These are phyloP conservation scores for Panagrolaimus sp. DNA, from an alignment of 1,140 invertebrate genomes.

Conservation along the genomic window DNA sequence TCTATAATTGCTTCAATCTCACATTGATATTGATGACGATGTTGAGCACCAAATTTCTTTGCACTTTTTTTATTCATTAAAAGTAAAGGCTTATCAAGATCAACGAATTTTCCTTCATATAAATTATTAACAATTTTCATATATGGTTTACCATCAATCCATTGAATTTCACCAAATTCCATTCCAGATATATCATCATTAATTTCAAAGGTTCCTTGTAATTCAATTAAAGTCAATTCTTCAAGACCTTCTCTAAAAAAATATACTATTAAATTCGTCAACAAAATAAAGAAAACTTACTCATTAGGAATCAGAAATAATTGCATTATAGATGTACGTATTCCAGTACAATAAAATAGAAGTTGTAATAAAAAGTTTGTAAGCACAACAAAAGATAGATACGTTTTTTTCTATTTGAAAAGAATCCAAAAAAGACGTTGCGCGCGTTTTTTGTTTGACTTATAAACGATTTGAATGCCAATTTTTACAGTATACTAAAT, in stretches of 20 bases:
- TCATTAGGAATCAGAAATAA: no score
- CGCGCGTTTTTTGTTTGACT: no score
- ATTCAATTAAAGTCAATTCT: neutral
- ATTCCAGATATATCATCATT: neutral
- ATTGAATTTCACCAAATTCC: conserved; percentile 1
- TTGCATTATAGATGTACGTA: no score
- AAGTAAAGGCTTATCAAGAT: neutral
- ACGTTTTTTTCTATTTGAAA: no score
- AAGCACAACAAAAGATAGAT: no score
- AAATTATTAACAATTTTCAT: neutral
- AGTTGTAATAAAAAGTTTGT: no score
- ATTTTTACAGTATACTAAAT: no score
- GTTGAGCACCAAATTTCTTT: neutral
- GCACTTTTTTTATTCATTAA: neutral
- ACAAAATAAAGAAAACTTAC: no score
- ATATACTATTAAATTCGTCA: no score
- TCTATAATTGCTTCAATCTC: neutral
- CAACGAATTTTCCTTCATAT: neutral
- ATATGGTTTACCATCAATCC: neutral
- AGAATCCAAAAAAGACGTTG: no score
- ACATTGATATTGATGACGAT: neutral
- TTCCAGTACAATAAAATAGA: no score
- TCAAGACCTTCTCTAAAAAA: neutral
- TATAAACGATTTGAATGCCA: no score
- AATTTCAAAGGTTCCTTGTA: neutral